Evolutionary conservation across 2,888 invertebrate species (phyloP).

Genomic region (Stenolophus ochropezus): DNA sequence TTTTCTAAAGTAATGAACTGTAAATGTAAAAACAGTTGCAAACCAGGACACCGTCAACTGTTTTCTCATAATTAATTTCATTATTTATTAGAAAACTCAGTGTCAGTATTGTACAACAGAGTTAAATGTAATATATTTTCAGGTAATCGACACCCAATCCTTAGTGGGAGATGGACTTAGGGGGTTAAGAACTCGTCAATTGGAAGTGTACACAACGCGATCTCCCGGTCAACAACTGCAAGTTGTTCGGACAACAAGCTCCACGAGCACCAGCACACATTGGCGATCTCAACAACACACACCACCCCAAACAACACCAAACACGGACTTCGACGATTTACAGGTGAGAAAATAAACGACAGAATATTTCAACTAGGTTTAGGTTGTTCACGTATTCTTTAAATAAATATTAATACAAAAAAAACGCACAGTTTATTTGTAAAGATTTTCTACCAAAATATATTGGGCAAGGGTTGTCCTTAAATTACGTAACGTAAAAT

Average conservation of each 20-base stretch:
- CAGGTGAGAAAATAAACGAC: background rate
- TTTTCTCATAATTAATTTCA: constrained; percentile 34
- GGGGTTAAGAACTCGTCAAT: background rate
- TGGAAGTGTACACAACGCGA: background rate
- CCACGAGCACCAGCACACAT: background rate
- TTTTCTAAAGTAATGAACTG: constrained; percentile 39
- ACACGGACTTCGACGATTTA: background rate
- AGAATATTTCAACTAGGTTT: too few species aligned
- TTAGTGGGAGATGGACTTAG: background rate
- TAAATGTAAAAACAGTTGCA: constrained; percentile 26
- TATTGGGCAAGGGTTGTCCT: too few species aligned
- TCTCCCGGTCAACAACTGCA: background rate
- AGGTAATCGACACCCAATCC: background rate
- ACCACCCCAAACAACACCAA: background rate
- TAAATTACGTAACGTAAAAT: too few species aligned
- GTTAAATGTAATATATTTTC: background rate
- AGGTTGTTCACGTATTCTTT: too few species aligned
- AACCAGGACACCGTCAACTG: constrained; percentile 22
- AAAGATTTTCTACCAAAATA: too few species aligned
- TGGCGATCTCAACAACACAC: background rate
- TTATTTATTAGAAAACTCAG: too few species aligned
- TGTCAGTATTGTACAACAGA: too few species aligned
- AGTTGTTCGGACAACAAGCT: background rate
- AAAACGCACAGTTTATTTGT: too few species aligned
- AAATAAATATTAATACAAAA: too few species aligned